These are phyloP conservation scores for Pocota personata DNA, from an alignment of 2,888 invertebrate genomes.

Conservation along the genomic window DNA sequence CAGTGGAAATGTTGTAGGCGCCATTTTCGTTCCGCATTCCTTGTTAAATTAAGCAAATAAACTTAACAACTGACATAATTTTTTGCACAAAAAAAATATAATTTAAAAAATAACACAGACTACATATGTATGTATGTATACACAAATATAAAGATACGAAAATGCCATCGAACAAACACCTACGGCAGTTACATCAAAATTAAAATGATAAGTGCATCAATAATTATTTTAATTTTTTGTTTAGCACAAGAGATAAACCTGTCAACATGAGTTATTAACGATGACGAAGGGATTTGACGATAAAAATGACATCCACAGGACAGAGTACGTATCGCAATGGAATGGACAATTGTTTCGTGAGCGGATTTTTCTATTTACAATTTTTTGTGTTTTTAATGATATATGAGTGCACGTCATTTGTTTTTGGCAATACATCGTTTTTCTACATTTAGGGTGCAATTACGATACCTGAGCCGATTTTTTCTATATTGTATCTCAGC, in stretches of 20 bases:
- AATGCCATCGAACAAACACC: neutral
- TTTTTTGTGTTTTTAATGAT: neutral
- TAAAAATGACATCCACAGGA: conserved; percentile 9
- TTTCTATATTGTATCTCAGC: conserved; percentile 82
- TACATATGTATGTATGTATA: too few species aligned
- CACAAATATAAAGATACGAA: neutral
- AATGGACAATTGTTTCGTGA: conserved; percentile 7
- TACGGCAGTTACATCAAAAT: conserved; percentile 23
- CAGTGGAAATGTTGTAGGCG: too few species aligned
- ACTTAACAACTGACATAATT: conserved; percentile 26
- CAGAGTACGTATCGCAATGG: neutral
- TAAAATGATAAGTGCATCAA: conserved; percentile 19
- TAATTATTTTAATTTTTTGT: neutral
- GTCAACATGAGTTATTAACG: conserved; percentile 36
- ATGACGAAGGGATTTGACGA: conserved; percentile 35
- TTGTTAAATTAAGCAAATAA: too few species aligned
- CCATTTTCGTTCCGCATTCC: too few species aligned
- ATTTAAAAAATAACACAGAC: neutral
- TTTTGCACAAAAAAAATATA: conserved; percentile 57
- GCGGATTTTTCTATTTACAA: neutral
- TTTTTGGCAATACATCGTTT: neutral
- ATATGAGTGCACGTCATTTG: conserved; percentile 18
- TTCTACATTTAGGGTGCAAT: conserved; percentile 25
- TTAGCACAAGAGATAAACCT: conserved; percentile 9
- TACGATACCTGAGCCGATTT: conserved; percentile 82